Evolutionary conservation across 2,888 invertebrate genomes (phyloP), one percentile per base, ranked within the genome.

Genomic region (Torymus texanus): DNA sequence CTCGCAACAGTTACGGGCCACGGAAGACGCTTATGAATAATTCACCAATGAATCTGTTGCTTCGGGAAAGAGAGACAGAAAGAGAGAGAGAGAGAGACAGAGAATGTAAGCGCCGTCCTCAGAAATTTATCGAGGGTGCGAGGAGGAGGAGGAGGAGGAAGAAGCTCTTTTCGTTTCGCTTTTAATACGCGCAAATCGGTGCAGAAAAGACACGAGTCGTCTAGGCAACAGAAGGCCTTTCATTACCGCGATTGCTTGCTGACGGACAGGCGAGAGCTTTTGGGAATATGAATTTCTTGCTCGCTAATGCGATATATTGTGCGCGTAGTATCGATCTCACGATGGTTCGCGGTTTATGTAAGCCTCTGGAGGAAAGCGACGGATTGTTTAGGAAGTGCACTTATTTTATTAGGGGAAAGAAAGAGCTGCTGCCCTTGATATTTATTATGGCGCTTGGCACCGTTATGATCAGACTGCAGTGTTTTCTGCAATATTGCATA

Each of bases 1-100:
- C 63, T 5, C 62, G 79, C 75, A 75, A 68, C 75, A 72, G 75
- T 75, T 65, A n/a, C 62, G n/a, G 63, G 29, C 53, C 66, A 21
- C 58, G 24, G 79, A 77, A 41, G 67, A 65, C 68, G 71, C 83
- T 81, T 80, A 85, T 85, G 83, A 83, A 84, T 85, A 83, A 84
- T 85, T 84, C 84, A 85, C 82, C 61, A 67, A 58, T 59, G 80
- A 83, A 84, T 84, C 84, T 84, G 84, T 84, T 84, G 84, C 83
- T 84, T 82, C 75, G 53, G 50, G 68, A 67, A 75, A 51, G n/a
- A 61, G 13, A 53, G 66, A 67, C 72, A 51, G 11, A 61, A 10
- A 53, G 11, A 2, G 41, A 21, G 58, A 59, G 13, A 53, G 66
- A 67, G 75, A 51, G 11, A 61, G 14, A 53, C 5, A 2, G 41